phyloP scores from a whole-genome alignment of 1,140 invertebrate species.

The Diabrotica undecimpunctata region DNA sequence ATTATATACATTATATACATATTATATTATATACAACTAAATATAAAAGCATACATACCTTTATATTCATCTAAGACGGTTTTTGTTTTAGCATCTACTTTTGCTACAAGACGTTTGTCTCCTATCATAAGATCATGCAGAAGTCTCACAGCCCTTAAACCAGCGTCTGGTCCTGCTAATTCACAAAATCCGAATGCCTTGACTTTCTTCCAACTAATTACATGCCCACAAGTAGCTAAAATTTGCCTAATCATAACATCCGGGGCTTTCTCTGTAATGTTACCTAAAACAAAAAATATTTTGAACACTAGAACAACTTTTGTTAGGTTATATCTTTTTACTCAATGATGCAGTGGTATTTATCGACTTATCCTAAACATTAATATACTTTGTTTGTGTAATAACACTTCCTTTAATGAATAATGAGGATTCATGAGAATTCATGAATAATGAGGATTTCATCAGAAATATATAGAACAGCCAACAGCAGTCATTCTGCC shows the following conservation, averaged over 20 bases:
- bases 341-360: too few relatives aligned
- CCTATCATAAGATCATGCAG: conserved; percentile 92
- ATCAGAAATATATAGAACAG: too few relatives aligned
- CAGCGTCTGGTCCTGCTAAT: conserved; percentile 90
- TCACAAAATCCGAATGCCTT: conserved; percentile 99
- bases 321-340: too few relatives aligned
- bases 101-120: conserved; percentile 90
- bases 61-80: conserved; percentile 90
- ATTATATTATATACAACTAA: too few relatives aligned
- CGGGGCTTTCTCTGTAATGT: conserved; percentile 93
- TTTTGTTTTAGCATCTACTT: conserved; percentile 98
- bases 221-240: conserved; percentile 84
- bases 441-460: too few relatives aligned
- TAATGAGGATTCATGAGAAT: too few relatives aligned
- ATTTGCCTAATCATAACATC: conserved; percentile 94
- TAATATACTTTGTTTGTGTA: too few relatives aligned
- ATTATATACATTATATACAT: too few relatives aligned
- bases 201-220: conserved; percentile 95
- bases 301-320: background rate
- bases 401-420: too few relatives aligned
- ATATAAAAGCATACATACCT: conserved; percentile 50
- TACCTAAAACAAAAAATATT: conserved; percentile 60
- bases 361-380: too few relatives aligned
- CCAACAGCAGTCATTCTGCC: too few relatives aligned
- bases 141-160: conserved; percentile 87